phyloP scores from a whole-genome alignment of 1,140 invertebrate genomes.

The Elysia chlorotica region DNA sequence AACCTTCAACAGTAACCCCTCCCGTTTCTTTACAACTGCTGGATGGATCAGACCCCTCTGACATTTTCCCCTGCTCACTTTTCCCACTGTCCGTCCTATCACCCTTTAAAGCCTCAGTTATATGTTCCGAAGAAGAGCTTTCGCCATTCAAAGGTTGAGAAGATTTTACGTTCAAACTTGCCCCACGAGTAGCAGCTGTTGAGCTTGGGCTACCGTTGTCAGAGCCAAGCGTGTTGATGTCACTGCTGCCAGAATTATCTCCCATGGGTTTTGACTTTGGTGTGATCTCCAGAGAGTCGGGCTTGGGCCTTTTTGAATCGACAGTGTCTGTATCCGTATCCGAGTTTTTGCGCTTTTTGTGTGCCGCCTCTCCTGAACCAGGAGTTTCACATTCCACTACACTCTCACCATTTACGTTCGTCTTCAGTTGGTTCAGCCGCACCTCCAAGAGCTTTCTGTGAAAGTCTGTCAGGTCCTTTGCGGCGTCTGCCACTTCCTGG shows the following conservation, averaged over 20 bases:
- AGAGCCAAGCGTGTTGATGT: neutral
- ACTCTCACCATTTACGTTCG: neutral
- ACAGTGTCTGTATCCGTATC: neutral
- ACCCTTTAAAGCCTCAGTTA: no score
- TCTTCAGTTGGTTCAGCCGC: neutral
- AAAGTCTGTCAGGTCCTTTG: neutral
- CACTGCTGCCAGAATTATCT: neutral
- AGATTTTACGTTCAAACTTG: no score
- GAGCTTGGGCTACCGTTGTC: neutral
- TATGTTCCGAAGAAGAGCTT: no score
- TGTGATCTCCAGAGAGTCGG: no score
- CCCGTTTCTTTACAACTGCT: no score
- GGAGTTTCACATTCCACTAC: neutral
- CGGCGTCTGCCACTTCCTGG: neutral
- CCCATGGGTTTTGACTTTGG: neutral
- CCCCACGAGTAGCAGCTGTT: no score
- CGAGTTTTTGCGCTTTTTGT: neutral
- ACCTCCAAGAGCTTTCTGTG: neutral
- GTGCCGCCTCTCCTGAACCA: neutral
- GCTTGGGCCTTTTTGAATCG: neutral
- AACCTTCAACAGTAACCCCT: no score
- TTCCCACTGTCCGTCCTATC: no score
- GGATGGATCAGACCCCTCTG: no score
- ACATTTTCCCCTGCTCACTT: no score
- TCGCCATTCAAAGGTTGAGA: no score